phyloP scores from a whole-genome alignment of 2,888 invertebrate species.

The Ochlodes sylvanus region DNA sequence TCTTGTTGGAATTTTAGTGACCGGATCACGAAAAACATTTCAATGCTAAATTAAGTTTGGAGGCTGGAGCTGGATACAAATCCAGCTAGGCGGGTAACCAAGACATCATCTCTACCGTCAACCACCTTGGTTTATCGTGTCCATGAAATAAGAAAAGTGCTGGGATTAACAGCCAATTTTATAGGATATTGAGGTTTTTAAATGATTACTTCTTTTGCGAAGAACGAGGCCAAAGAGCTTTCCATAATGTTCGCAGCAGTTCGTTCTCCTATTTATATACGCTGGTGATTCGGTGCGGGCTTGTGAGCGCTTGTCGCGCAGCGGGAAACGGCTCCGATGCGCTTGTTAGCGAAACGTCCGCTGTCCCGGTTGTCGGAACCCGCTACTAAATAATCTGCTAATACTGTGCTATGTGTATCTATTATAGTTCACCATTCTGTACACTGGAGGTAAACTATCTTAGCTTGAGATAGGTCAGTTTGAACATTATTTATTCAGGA shows the following conservation, averaged over 20 bases:
- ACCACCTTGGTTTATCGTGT: no score
- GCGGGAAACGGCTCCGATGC: constrained; percentile 16
- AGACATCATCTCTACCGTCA: no score
- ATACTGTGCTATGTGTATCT: background rate
- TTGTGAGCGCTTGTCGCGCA: constrained; percentile 1
- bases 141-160: no score
- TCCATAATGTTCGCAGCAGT: constrained; percentile 1
- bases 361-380: constrained; percentile 21
- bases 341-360: constrained; percentile 20
- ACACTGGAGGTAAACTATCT: background rate
- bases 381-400: constrained; percentile 8
- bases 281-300: background rate
- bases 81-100: no score
- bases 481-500: no score
- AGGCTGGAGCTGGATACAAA: no score
- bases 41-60: no score
- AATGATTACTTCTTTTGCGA: no score
- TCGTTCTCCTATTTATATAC: background rate
- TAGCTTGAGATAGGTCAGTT: background rate
- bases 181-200: no score
- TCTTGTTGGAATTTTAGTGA: no score
- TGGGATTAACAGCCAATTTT: no score
- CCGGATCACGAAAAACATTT: no score
- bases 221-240: background rate
- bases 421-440: background rate